phyloP scores from a whole-genome alignment of 2,113 vertebrate genomes.

The Lepisosteus osseus region DNA sequence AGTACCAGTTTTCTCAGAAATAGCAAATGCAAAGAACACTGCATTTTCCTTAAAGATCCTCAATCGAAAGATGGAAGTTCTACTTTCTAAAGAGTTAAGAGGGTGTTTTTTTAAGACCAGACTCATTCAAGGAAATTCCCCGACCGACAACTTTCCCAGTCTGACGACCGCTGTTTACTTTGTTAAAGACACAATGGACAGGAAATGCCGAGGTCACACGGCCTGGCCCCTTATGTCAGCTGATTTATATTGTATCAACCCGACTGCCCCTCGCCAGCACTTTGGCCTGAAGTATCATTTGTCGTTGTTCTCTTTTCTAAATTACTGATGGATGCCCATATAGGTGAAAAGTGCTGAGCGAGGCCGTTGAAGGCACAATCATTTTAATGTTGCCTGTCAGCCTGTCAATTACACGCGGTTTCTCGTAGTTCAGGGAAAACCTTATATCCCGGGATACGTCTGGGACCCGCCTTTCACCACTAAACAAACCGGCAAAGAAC shows the following conservation, averaged over 20 bases:
- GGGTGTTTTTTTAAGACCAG: not conserved
- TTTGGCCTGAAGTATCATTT: not conserved
- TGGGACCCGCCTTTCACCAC: no score
- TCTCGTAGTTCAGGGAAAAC: no score
- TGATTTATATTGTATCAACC: slow-evolving; percentile 38
- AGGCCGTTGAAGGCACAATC: not conserved
- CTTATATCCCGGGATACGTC: no score
- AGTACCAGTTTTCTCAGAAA: no score
- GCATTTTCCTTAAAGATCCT: no score
- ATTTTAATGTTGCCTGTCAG: not conserved
- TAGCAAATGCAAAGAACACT: no score
- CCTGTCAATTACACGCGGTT: no score
- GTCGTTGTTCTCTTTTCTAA: not conserved
- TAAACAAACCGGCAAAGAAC: no score
- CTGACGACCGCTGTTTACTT: slow-evolving; percentile 44
- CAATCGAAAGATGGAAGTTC: slow-evolving; percentile 39
- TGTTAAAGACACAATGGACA: slow-evolving; percentile 62
- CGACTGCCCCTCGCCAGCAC: slow-evolving; percentile 15
- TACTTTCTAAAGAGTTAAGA: slow-evolving; percentile 42
- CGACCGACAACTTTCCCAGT: slow-evolving; percentile 18
- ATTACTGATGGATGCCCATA: not conserved
- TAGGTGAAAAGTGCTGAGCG: slow-evolving; percentile 48
- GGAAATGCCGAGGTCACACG: slow-evolving; percentile 54
- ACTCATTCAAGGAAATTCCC: slow-evolving; percentile 3
- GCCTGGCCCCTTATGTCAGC: slow-evolving; percentile 53